Evolutionary conservation across 2,888 invertebrate species (phyloP).

Genomic region (Drosophila testacea): DNA sequence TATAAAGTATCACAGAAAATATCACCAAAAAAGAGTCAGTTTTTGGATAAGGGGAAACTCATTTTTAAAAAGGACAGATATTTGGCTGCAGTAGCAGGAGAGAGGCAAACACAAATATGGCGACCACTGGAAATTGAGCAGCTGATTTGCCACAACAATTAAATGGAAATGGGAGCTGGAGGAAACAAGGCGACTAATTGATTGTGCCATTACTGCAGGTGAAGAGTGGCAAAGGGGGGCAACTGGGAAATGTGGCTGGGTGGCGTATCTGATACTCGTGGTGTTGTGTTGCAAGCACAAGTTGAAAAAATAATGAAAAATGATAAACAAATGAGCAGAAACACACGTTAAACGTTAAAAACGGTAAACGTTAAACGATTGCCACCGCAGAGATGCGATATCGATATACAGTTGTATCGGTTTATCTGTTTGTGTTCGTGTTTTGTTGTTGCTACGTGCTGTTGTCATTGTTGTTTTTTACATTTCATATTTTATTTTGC

Average conservation of each 20-base stretch:
- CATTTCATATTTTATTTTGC: constrained; percentile 47
- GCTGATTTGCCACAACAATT: constrained; percentile 67
- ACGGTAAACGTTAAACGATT: constrained; percentile 56
- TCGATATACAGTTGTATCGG: constrained; percentile 53
- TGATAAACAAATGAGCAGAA: constrained; percentile 74
- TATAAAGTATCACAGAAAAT: no score
- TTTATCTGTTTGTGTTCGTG: constrained; percentile 47
- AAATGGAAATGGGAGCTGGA: constrained; percentile 68
- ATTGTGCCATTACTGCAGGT: constrained; percentile 26
- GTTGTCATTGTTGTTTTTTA: constrained; percentile 41
- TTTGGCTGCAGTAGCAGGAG: constrained; percentile 8
- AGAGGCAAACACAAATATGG: constrained; percentile 45
- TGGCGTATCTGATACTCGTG: constrained; percentile 41
- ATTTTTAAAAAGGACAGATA: no score
- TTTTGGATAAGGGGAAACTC: no score
- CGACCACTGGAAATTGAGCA: constrained; percentile 62
- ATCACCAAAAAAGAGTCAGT: no score
- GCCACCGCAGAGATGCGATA: constrained; percentile 65
- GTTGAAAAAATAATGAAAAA: constrained; percentile 45
- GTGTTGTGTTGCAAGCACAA: constrained; percentile 49
- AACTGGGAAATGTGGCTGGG: background rate
- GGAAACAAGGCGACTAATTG: constrained; percentile 54
- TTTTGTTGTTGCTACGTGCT: constrained; percentile 41
- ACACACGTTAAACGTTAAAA: constrained; percentile 66
- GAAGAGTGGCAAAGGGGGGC: background rate